Percentiles rank a stretch among this genome's conserved stretches.
These are phyloP conservation scores for Alectura lathami DNA, from an alignment of 2,113 vertebrate genomes.

Conservation along the genomic window DNA sequence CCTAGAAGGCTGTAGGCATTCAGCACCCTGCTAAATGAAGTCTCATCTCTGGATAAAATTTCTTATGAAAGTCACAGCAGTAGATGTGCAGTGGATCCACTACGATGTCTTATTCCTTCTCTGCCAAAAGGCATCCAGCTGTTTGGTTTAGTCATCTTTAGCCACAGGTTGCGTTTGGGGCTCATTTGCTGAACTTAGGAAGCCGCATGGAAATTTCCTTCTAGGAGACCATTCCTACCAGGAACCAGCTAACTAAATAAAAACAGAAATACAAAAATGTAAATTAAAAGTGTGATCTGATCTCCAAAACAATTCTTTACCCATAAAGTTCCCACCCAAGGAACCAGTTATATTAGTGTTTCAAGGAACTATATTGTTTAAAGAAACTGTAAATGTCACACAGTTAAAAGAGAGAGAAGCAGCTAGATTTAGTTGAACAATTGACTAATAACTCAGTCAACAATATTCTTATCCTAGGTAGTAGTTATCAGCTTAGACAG, in stretches of 20 bases:
- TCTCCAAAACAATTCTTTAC: neutral
- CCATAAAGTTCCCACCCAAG: slow-evolving; percentile 48
- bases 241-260: neutral
- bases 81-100: neutral
- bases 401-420: slow-evolving; percentile 61
- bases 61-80: neutral
- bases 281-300: slow-evolving; percentile 10
- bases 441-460: slow-evolving; percentile 74
- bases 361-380: slow-evolving; percentile 66
- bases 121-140: neutral
- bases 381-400: slow-evolving; percentile 57
- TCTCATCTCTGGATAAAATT: neutral
- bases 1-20: neutral
- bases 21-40: neutral
- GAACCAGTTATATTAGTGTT: neutral
- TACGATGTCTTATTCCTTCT: neutral
- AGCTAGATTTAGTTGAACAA: slow-evolving; percentile 68
- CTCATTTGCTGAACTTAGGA: neutral
- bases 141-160: neutral
- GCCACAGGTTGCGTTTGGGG: neutral
- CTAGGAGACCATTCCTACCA: neutral
- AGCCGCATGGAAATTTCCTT: neutral
- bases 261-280: neutral
- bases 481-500: slow-evolving; percentile 84
- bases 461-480: slow-evolving; percentile 75